phyloP scores from a whole-genome alignment of 2,797 vertebrate species.

The Paratrypauchen microcephalus region DNA sequence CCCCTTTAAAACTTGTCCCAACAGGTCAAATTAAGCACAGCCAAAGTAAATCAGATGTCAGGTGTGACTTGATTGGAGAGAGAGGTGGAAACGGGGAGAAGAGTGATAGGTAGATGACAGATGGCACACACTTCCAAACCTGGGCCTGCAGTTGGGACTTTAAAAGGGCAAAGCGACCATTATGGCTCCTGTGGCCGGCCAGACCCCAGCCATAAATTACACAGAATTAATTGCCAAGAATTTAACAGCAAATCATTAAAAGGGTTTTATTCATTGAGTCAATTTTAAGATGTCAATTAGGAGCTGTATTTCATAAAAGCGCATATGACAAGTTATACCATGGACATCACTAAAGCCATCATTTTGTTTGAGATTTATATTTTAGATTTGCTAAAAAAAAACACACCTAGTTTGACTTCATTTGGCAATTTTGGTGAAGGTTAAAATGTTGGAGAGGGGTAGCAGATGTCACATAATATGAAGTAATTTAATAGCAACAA shows the following conservation, averaged over 20 bases:
- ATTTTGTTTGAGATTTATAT: too few species aligned
- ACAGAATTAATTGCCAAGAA: conserved; percentile 35
- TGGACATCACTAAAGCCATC: not conserved
- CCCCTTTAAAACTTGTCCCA: conserved; percentile 59
- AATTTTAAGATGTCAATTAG: conserved; percentile 14
- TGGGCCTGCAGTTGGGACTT: conserved; percentile 61
- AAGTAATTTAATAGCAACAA: too few species aligned
- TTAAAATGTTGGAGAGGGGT: too few species aligned
- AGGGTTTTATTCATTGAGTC: conserved; percentile 20
- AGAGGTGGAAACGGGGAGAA: conserved; percentile 55
- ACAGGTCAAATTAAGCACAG: conserved; percentile 66
- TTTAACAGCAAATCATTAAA: conserved; percentile 30
- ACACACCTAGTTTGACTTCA: too few species aligned
- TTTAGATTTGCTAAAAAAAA: too few species aligned
- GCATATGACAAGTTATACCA: not conserved
- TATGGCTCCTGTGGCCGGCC: conserved; percentile 35
- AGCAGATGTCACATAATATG: too few species aligned
- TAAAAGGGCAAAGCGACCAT: conserved; percentile 57
- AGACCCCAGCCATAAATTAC: conserved; percentile 54
- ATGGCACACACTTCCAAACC: conserved; percentile 64
- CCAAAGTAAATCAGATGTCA: conserved; percentile 69
- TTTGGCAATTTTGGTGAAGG: too few species aligned
- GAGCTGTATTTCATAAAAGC: conserved; percentile 19
- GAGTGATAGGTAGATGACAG: conserved; percentile 64
- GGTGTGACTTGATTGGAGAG: conserved; percentile 65